A percentile compares a stretch with the other conserved stretches of the same genome.
These are phyloP conservation scores for Agriopis aurantiaria DNA, from an alignment of 2,888 invertebrate species.

Conservation along the genomic window DNA sequence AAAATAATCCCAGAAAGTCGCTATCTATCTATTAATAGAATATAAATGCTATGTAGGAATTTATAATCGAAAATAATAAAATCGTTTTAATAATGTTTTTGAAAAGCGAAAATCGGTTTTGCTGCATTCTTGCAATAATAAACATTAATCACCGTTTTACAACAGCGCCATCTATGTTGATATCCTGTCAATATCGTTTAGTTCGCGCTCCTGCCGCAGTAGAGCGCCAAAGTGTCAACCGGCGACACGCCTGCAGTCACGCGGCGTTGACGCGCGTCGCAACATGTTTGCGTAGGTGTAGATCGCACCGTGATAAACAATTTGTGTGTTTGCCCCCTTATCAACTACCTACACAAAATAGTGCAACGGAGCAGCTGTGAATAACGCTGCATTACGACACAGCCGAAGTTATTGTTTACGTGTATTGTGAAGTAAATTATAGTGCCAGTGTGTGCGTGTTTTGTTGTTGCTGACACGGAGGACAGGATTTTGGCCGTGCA, in stretches of 20 bases:
- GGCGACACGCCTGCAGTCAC: conserved; percentile 83
- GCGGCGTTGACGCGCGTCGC: conserved; percentile 84
- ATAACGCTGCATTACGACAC: conserved; percentile 51
- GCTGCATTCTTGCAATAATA: conserved; percentile 10
- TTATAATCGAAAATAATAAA: neutral
- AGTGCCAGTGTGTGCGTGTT: conserved; percentile 75
- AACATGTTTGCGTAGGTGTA: conserved; percentile 82
- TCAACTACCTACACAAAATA: conserved; percentile 66
- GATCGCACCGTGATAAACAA: conserved; percentile 79
- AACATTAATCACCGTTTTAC: conserved; percentile 31
- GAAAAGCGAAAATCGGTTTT: neutral
- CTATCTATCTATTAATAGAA: neutral
- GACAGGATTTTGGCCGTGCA: conserved; percentile 80
- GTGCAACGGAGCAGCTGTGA: conserved; percentile 54
- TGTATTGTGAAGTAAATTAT: conserved; percentile 69
- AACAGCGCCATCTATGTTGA: conserved; percentile 69
- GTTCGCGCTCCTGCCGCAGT: conserved; percentile 57
- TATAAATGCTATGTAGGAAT: neutral
- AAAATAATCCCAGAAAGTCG: neutral
- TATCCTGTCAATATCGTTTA: conserved; percentile 44
- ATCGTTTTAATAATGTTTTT: neutral
- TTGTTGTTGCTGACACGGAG: conserved; percentile 76
- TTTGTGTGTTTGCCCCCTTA: conserved; percentile 76
- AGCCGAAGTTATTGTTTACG: conserved; percentile 56
- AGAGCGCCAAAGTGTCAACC: conserved; percentile 79